These are phyloP conservation scores for Formica aserva DNA, from an alignment of 2,888 invertebrate genomes.

Conservation along the genomic window DNA sequence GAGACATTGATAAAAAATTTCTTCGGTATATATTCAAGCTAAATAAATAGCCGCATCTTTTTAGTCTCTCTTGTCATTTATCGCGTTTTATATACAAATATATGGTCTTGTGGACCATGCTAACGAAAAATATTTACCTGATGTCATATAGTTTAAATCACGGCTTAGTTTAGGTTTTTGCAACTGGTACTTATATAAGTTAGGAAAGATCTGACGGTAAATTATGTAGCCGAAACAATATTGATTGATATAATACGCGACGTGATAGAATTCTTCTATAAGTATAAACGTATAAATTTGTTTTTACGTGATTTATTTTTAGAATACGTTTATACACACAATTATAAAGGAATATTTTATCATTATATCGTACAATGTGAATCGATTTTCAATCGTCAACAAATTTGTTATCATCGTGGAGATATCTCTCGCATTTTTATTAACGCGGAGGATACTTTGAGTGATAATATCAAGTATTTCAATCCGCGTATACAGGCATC, in stretches of 20 bases:
- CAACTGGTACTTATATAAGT: neutral
- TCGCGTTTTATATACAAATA: neutral
- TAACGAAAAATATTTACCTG: neutral
- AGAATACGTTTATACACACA: neutral
- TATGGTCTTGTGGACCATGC: neutral
- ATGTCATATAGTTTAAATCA: neutral
- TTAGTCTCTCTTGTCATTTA: neutral
- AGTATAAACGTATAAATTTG: neutral
- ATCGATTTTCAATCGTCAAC: neutral
- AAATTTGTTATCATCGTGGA: neutral
- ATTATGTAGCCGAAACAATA: neutral
- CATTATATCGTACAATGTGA: neutral
- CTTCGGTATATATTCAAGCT: neutral
- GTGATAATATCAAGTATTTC: constrained; percentile 19
- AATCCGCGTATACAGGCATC: neutral
- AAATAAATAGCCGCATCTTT: neutral
- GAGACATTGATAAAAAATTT: neutral
- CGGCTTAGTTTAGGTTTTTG: neutral
- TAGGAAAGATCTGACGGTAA: neutral
- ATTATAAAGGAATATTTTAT: neutral
- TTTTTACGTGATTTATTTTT: neutral
- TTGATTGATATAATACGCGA: neutral
- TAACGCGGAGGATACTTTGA: neutral
- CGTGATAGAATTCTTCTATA: neutral
- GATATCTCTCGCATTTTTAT: constrained; percentile 8